Evolutionary conservation across 2,113 vertebrate species (phyloP).

Genomic region (Chaetodon auriga): DNA sequence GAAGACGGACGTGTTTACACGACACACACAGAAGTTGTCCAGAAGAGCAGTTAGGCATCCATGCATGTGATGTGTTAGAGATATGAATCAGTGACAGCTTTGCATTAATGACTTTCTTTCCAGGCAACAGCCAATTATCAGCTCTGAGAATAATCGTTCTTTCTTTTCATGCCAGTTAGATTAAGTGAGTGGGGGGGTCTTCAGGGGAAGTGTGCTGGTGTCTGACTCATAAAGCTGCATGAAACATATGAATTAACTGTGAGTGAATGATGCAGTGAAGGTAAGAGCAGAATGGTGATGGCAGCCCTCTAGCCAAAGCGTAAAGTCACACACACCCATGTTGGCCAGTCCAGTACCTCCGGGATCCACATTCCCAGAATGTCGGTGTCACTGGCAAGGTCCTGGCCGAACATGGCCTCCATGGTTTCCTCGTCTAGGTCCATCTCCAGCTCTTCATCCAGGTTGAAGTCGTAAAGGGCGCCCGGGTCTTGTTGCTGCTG

Average conservation of each 20-base stretch:
- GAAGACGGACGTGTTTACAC: constrained; percentile 1
- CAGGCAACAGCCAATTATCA: background rate
- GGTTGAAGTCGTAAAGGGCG: constrained; percentile 95
- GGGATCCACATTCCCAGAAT: constrained; percentile 99
- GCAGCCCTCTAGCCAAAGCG: constrained; percentile 68
- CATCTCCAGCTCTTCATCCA: constrained; percentile 97
- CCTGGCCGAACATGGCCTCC: constrained; percentile 99
- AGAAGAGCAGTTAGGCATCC: background rate
- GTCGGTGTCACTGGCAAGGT: constrained; percentile 95
- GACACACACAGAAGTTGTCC: constrained; percentile 4
- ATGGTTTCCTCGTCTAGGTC: constrained; percentile 99
- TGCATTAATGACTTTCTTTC: background rate
- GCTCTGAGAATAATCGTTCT: background rate
- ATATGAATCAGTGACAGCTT: background rate
- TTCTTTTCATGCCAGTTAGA: constrained; percentile 33
- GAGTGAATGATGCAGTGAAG: constrained; percentile 30
- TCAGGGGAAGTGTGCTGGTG: background rate
- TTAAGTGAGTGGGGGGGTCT: background rate
- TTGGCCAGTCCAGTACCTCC: constrained; percentile 99
- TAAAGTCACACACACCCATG: constrained; percentile 98
- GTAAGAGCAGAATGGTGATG: constrained; percentile 7
- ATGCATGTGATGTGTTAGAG: background rate
- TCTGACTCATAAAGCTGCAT: constrained; percentile 9
- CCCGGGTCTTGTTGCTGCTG: constrained; percentile 91
- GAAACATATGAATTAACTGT: background rate